Conservation (phyloP, 2,113 vertebrate species). For the Martes martes region DNA sequence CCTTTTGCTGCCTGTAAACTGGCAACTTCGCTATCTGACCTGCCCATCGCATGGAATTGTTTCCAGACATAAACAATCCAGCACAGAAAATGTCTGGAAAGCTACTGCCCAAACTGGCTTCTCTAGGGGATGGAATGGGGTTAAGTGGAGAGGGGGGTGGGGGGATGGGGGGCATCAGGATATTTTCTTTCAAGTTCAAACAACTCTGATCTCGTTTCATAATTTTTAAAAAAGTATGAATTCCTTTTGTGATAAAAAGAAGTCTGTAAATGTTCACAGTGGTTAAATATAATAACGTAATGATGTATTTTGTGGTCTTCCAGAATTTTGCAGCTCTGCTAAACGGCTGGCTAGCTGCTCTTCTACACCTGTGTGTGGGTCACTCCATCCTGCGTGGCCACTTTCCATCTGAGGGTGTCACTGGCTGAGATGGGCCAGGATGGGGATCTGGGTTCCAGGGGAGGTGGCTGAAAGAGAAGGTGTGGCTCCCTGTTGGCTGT, state of each 20-base stretch:
- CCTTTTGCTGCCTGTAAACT: background rate
- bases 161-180: fast-evolving
- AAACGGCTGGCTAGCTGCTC: background rate
- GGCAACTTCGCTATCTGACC: background rate
- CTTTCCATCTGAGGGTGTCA: background rate
- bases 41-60: too few relatives aligned
- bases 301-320: background rate
- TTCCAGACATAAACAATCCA: background rate
- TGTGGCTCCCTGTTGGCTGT: background rate
- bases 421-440: background rate
- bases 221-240: background rate
- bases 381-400: background rate
- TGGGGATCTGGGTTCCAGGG: background rate
- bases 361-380: background rate
- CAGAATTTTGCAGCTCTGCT: background rate
- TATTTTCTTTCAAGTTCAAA: background rate
- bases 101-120: too few relatives aligned
- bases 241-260: background rate
- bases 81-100: background rate
- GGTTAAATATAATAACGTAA: background rate
- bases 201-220: background rate
- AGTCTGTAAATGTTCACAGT: background rate
- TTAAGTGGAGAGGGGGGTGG: fast-evolving
- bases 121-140: background rate
- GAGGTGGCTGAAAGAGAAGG: background rate